A percentile compares a stretch with the other conserved stretches of the same genome.
phyloP scores from a whole-genome alignment of 2,888 invertebrate species.

The Acronicta aceris region DNA sequence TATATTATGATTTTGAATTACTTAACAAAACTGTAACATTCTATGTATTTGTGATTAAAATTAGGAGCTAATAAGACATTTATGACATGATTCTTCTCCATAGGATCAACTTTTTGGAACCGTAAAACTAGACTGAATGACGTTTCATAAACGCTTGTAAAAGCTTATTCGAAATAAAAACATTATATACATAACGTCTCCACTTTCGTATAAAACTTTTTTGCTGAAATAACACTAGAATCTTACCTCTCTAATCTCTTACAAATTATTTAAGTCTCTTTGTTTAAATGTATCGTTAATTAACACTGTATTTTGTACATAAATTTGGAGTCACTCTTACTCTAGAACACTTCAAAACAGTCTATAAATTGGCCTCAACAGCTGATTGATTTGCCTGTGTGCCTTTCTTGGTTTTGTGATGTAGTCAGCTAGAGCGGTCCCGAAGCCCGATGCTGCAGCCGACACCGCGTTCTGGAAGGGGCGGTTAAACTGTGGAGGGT shows the following conservation, averaged over 20 bases:
- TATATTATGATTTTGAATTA: too few relatives aligned
- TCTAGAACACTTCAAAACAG: constrained; percentile 65
- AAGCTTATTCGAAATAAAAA: too few relatives aligned
- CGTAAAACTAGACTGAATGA: too few relatives aligned
- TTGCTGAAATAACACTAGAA: neutral
- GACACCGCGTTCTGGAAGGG: constrained; percentile 78
- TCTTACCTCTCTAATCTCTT: neutral
- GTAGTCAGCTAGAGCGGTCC: constrained; percentile 85
- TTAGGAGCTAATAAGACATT: too few relatives aligned
- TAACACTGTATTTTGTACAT: neutral
- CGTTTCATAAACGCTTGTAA: too few relatives aligned
- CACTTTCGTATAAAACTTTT: too few relatives aligned
- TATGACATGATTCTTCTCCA: too few relatives aligned
- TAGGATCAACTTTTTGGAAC: too few relatives aligned
- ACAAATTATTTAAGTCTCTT: neutral
- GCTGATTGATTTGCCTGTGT: constrained; percentile 77
- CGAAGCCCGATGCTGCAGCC: constrained; percentile 86
- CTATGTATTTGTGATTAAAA: too few relatives aligned
- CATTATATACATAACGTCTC: too few relatives aligned
- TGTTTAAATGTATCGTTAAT: neutral
- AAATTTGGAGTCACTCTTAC: constrained; percentile 3
- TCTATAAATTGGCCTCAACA: constrained; percentile 78
- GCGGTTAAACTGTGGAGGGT: constrained; percentile 56
- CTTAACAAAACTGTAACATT: too few relatives aligned
- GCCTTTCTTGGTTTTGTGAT: constrained; percentile 76